These are phyloP conservation scores for Adineta ricciae DNA, from an alignment of 2,888 invertebrate species.

Conservation along the genomic window DNA sequence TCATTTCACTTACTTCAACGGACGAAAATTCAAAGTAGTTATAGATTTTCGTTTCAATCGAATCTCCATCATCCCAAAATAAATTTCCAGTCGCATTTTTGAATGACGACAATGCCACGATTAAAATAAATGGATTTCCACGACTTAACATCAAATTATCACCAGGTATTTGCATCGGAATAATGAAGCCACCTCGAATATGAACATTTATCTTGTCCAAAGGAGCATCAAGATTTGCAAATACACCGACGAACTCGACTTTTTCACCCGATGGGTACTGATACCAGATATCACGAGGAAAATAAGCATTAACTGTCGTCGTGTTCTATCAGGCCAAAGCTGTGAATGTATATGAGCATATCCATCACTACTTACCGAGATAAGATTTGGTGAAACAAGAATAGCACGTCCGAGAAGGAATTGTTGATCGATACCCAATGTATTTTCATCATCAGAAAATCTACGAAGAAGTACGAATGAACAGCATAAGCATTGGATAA, in stretches of 20 bases:
- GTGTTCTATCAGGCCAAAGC: not conserved
- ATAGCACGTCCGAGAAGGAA: conserved; percentile 28
- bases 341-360: not conserved
- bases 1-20: not conserved
- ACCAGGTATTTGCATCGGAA: conserved; percentile 37
- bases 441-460: conserved; percentile 17
- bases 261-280: conserved; percentile 34
- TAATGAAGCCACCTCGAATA: conserved; percentile 42
- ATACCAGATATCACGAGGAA: conserved; percentile 37
- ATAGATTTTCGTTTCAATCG: conserved; percentile 14
- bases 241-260: not conserved
- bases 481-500: too few relatives aligned
- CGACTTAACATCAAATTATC: conserved; percentile 24
- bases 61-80: conserved; percentile 72
- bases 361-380: not conserved
- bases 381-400: conserved; percentile 21
- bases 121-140: conserved; percentile 57
- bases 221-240: conserved; percentile 22
- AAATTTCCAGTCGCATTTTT: conserved; percentile 59
- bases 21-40: conserved; percentile 24
- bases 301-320: conserved; percentile 37
- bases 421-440: conserved; percentile 27
- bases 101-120: conserved; percentile 56
- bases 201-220: conserved; percentile 38
- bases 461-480: not conserved